phyloP scores from a whole-genome alignment of 30 jellyfish, hydroid and myxozoan species.

The Catostylus mosaicus region DNA sequence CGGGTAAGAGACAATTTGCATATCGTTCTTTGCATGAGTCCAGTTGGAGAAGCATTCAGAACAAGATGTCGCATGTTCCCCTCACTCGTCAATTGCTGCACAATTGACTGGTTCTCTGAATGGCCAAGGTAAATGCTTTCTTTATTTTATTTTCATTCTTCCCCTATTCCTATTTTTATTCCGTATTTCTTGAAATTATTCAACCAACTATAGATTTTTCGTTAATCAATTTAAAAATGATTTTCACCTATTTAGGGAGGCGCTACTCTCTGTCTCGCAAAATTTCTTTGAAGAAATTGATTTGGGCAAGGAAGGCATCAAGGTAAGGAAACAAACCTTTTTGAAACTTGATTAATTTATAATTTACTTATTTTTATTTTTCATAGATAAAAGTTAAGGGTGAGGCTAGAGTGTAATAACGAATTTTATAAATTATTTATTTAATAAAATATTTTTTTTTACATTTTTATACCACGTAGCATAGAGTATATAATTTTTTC shows the following conservation, averaged over 20 bases:
- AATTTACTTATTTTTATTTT: too few species aligned
- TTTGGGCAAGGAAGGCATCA: slow-evolving; percentile 79
- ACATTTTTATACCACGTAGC: too few species aligned
- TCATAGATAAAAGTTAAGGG: too few species aligned
- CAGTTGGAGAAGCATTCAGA: slow-evolving; percentile 96
- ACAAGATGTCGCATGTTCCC: slow-evolving; percentile 98
- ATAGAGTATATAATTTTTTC: too few species aligned
- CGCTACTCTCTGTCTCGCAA: slow-evolving; percentile 80
- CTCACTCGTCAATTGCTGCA: slow-evolving; percentile 92
- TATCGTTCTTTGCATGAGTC: slow-evolving; percentile 94
- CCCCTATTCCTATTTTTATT: too few species aligned
- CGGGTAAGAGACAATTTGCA: slow-evolving; percentile 92
- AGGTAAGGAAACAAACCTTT: too few species aligned
- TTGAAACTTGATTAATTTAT: too few species aligned
- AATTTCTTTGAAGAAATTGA: slow-evolving; percentile 91
- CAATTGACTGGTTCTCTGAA: slow-evolving; percentile 97
- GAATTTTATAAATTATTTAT: too few species aligned
- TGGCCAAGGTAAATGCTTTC: slow-evolving; percentile 99
- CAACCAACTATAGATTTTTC: background rate
- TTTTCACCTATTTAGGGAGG: slow-evolving; percentile 61
- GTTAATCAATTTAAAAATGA: background rate
- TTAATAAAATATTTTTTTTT: too few species aligned
- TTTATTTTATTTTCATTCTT: too few species aligned
- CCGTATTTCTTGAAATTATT: background rate
- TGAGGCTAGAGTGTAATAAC: too few species aligned